Evolutionary conservation across 2,113 vertebrate genomes (phyloP), one percentile per base, ranked within the genome.

Genomic region (Chaetodon auriga): DNA sequence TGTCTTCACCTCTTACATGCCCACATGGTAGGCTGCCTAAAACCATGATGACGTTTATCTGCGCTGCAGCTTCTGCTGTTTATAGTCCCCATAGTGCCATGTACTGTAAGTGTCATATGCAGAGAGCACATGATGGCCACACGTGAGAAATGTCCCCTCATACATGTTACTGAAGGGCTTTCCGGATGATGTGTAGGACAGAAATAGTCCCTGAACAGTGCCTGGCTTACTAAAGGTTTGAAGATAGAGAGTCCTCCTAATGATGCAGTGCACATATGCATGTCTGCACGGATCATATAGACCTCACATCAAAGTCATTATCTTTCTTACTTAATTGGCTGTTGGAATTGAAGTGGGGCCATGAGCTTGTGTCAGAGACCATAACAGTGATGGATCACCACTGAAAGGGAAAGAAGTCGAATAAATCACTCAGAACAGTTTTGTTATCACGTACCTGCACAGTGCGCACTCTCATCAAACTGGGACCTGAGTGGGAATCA

Each of bases 151-250:
- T 45, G 70, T n/a, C 65, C 72, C 35, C 65, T 76, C 62, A 41
- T 80, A 72, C 36, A 70, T 48, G 68, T 81, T 53, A 80, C 72
- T 79, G 65, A 85, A 61, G 71, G 65, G 72, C 80, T 73, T 92
- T 91, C 81, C 0, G 10, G 80, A 88, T 90, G 73, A 89, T 86
- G 81, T 76, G 75, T 69, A 68, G 25, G 83, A 87, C 91, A 81
- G 38, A 92, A 90, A 93, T 93, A 91, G 77, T 75, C 58, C 6
- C 55, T 61, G 88, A 87, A 82, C 73, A 77, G 65, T 21, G 43
- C n/a, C 68, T 51, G 72, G 77, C 74, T 23, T 21, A 80, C 65
- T 68, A 55, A 53, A 74, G 66, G 68, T 80, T 71, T 89, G 78
- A 75, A 81, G 71, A 88, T 60, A 76, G 54, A 85, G 57, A 64